Evolutionary conservation across 2,113 vertebrate genomes (phyloP).

Genomic region (Leiothrix lutea): DNA sequence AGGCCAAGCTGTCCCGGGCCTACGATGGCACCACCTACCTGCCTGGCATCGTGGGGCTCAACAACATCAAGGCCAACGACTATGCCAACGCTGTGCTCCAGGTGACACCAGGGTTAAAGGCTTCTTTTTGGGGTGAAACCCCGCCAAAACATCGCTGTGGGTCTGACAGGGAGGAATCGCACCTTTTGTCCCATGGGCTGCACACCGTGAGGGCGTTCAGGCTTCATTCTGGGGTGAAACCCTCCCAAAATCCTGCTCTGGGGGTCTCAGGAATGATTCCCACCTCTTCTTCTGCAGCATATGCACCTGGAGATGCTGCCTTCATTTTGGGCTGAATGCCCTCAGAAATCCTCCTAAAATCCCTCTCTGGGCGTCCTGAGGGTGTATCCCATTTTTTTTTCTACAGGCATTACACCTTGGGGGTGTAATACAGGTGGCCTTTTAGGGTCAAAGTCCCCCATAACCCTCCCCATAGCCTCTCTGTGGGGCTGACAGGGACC

Average conservation of each 20-base stretch:
- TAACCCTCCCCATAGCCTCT: rapidly evolving
- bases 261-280: too few relatives aligned
- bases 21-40: constrained; percentile 98
- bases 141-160: rapidly evolving
- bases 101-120: constrained; percentile 47
- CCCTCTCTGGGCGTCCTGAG: rapidly evolving
- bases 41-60: constrained; percentile 95
- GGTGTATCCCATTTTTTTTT: too few relatives aligned
- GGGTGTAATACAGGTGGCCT: not conserved
- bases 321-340: not conserved
- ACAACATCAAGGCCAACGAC: constrained; percentile 98
- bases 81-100: constrained; percentile 95
- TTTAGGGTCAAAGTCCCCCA: not conserved
- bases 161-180: not conserved
- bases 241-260: not conserved
- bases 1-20: constrained; percentile 92
- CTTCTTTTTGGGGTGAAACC: too few relatives aligned
- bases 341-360: not conserved
- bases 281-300: not conserved
- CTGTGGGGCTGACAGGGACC: too few relatives aligned
- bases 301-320: rapidly evolving
- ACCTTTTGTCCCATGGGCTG: rapidly evolving
- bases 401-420: too few relatives aligned
- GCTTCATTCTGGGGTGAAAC: not conserved
- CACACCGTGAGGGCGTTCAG: not conserved